Evolutionary conservation across 2,797 vertebrate genomes (phyloP).

Genomic region (Hyperoplus lanceolatus): DNA sequence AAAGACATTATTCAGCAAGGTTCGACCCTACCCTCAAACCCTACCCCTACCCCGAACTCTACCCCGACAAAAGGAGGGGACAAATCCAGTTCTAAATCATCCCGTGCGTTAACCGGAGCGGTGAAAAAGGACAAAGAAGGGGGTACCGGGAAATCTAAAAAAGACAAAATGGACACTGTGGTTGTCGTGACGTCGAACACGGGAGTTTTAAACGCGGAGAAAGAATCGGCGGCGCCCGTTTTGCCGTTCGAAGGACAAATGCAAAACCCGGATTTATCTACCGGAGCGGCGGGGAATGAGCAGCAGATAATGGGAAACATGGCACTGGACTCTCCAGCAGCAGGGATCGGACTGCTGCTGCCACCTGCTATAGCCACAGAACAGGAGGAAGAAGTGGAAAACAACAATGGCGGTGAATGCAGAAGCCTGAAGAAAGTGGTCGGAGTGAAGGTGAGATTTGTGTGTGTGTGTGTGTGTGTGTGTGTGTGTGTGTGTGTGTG

Average conservation of each 20-base stretch:
- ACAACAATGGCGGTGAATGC: slow-evolving; percentile 84
- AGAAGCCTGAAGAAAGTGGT: slow-evolving; percentile 90
- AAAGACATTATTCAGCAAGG: slow-evolving; percentile 89
- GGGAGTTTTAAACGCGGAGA: slow-evolving; percentile 82
- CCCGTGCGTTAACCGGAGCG: slow-evolving; percentile 85
- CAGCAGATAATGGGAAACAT: slow-evolving; percentile 84
- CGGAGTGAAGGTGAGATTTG: slow-evolving; percentile 91
- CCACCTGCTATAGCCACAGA: slow-evolving; percentile 89
- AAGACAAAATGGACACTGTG: slow-evolving; percentile 90
- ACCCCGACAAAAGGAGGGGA: slow-evolving; percentile 87
- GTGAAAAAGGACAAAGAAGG: slow-evolving; percentile 96
- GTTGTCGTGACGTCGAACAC: slow-evolving; percentile 30
- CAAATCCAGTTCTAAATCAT: slow-evolving; percentile 88
- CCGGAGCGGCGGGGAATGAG: slow-evolving; percentile 82
- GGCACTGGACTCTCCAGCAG: slow-evolving; percentile 86
- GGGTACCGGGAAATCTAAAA: slow-evolving; percentile 91
- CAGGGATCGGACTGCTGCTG: slow-evolving; percentile 86
- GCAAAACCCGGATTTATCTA: slow-evolving; percentile 84
- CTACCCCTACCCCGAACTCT: slow-evolving; percentile 75
- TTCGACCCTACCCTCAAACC: slow-evolving; percentile 85
- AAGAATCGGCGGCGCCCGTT: slow-evolving; percentile 84
- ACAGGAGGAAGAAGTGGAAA: slow-evolving; percentile 87
- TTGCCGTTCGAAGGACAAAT: slow-evolving; percentile 86
- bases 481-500: too few relatives aligned
- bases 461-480: too few relatives aligned